A percentile compares a stretch with the other conserved stretches of the same genome.
phyloP scores from a whole-genome alignment of 2,888 invertebrate genomes.

The Lissonota sp. region DNA sequence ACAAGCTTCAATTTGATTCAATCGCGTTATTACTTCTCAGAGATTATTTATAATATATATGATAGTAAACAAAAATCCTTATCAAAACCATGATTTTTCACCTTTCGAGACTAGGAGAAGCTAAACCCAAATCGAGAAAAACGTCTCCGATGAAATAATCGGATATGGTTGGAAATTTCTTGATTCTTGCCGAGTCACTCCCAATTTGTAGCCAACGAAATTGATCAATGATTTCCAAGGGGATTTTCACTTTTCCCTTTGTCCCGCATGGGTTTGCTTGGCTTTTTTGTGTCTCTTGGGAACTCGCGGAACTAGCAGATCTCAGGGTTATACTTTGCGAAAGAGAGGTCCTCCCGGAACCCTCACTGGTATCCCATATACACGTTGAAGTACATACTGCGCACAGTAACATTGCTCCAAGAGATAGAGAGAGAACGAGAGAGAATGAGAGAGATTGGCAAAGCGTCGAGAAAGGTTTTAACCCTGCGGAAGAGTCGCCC shows the following conservation, averaged over 20 bases:
- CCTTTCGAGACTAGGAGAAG: too few relatives aligned
- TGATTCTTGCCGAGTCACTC: too few relatives aligned
- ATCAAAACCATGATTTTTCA: too few relatives aligned
- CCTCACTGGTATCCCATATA: constrained; percentile 37
- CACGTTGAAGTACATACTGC: constrained; percentile 37
- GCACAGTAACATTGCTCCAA: constrained; percentile 32
- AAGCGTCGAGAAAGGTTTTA: constrained; percentile 43
- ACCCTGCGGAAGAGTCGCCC: constrained; percentile 54
- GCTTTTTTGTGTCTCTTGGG: constrained; percentile 44
- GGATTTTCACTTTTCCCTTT: constrained; percentile 37
- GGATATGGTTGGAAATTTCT: too few relatives aligned
- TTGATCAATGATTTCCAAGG: background rate
- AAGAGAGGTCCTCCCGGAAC: constrained; percentile 62
- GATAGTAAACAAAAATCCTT: too few relatives aligned
- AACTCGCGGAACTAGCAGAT: constrained; percentile 53
- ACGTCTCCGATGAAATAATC: too few relatives aligned
- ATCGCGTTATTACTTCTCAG: too few relatives aligned
- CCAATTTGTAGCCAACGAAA: too few relatives aligned
- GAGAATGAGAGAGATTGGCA: constrained; percentile 3
- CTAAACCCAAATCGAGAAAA: too few relatives aligned
- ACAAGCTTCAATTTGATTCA: too few relatives aligned
- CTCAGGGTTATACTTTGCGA: constrained; percentile 52
- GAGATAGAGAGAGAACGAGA: background rate
- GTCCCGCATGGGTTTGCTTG: constrained; percentile 29
- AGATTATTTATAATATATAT: too few relatives aligned